phyloP scores from a whole-genome alignment of 2,888 invertebrate species.

The Bursaphelenchus okinawaensis region DNA sequence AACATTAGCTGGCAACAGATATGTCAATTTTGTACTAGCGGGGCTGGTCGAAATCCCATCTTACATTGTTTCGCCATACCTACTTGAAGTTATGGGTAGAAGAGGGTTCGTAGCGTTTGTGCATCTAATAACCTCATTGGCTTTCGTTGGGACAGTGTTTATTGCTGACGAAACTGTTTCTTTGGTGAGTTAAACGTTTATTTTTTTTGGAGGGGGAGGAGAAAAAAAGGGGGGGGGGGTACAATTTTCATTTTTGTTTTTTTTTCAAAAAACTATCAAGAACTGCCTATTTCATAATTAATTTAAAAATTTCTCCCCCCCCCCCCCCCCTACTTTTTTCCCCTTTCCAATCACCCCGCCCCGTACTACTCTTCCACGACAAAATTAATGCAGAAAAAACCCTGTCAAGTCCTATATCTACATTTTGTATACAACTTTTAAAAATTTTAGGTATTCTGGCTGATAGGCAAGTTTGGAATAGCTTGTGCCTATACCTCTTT shows the following conservation, averaged over 20 bases:
- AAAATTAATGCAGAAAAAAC: no score
- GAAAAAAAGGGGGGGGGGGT: no score
- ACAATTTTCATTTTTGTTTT: no score
- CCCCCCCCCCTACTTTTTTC: no score
- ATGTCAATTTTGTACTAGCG: conserved; percentile 40
- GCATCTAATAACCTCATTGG: background rate
- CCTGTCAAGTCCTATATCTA: no score
- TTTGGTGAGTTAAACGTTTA: background rate
- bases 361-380: no score
- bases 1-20: conserved; percentile 42
- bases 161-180: background rate
- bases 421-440: no score
- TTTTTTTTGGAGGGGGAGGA: no score
- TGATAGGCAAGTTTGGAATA: conserved; percentile 45
- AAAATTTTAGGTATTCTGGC: conserved; percentile 30
- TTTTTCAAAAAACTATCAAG: no score
- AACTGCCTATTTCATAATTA: no score
- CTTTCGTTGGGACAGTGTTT: conserved; percentile 10
- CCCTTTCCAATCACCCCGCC: no score
- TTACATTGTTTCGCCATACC: conserved; percentile 38
- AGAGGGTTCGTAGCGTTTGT: conserved; percentile 1
- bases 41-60: conserved; percentile 45
- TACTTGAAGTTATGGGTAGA: conserved; percentile 26
- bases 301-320: no score
- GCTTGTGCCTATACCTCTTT: conserved; percentile 37